Conservation (phyloP, 2,888 invertebrate genomes). For the Monoplex corrugatus region DNA sequence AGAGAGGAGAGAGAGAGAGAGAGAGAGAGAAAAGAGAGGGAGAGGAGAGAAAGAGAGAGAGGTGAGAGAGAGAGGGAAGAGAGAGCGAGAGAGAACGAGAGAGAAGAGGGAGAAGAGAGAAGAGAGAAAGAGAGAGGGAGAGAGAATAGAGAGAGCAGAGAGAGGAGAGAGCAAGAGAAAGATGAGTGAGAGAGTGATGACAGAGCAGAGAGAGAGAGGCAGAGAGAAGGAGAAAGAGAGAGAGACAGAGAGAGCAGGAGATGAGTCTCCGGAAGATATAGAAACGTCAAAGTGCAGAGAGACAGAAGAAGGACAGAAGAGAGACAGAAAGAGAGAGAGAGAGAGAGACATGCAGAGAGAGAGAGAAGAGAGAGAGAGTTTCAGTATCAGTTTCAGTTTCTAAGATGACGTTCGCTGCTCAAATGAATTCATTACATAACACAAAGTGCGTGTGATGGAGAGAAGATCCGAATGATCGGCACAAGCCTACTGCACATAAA, state of each 20-base stretch:
- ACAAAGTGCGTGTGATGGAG: too few relatives aligned
- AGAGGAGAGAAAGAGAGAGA: not conserved
- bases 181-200: not conserved
- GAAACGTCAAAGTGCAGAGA: too few relatives aligned
- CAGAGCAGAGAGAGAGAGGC: not conserved
- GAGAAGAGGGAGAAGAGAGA: not conserved
- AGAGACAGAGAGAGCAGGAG: not conserved
- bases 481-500: too few relatives aligned
- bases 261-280: too few relatives aligned
- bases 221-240: not conserved
- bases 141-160: not conserved
- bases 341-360: too few relatives aligned
- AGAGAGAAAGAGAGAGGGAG: not conserved
- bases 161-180: not conserved
- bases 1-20: not conserved
- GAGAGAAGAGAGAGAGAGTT: too few relatives aligned
- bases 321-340: too few relatives aligned
- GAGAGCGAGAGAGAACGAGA: not conserved
- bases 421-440: too few relatives aligned
- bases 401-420: too few relatives aligned
- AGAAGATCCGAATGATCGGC: too few relatives aligned
- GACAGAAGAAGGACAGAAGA: too few relatives aligned
- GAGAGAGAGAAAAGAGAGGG: not conserved
- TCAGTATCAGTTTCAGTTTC: too few relatives aligned
- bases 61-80: not conserved